These are phyloP conservation scores for Drosophila dives DNA, from an alignment of 2,888 invertebrate species.

Conservation along the genomic window DNA sequence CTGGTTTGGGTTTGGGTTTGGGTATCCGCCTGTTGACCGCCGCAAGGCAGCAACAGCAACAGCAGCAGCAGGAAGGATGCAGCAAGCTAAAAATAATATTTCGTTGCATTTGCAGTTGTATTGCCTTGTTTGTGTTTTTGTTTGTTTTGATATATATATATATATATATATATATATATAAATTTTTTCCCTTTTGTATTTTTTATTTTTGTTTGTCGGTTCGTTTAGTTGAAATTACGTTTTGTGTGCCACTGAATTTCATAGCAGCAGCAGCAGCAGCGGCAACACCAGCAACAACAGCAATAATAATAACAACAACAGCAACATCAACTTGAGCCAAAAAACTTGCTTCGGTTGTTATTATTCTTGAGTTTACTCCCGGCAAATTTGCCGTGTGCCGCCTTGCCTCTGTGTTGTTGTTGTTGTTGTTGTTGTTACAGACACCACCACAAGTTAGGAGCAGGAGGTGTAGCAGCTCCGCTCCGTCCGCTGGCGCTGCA, in stretches of 20 bases:
- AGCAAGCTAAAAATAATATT: conserved; percentile 80
- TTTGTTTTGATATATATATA: conserved; percentile 42
- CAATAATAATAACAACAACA: conserved; percentile 18
- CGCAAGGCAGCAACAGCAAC: conserved; percentile 72
- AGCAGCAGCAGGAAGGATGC: conserved; percentile 78
- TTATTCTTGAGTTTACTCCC: conserved; percentile 79
- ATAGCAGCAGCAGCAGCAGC: conserved; percentile 53
- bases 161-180: conserved; percentile 34
- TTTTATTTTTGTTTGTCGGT: conserved; percentile 70
- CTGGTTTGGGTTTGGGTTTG: conserved; percentile 4
- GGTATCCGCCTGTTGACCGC: conserved; percentile 40
- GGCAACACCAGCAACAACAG: conserved; percentile 29
- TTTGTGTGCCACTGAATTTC: conserved; percentile 81
- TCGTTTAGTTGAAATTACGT: conserved; percentile 82
- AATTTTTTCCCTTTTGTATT: conserved; percentile 24
- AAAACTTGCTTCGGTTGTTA: conserved; percentile 81
- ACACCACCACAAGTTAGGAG: conserved; percentile 43
- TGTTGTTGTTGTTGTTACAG: conserved; percentile 45
- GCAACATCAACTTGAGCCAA: conserved; percentile 67
- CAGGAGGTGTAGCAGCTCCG: conserved; percentile 40
- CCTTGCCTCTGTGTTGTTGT: conserved; percentile 30
- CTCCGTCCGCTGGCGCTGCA: conserved; percentile 40
- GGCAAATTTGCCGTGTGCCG: conserved; percentile 77
- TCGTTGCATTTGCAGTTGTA: conserved; percentile 70
- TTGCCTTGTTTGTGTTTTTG: conserved; percentile 59